Conservation (phyloP, 1,140 invertebrate genomes). For the Oscheius sp. region DNA sequence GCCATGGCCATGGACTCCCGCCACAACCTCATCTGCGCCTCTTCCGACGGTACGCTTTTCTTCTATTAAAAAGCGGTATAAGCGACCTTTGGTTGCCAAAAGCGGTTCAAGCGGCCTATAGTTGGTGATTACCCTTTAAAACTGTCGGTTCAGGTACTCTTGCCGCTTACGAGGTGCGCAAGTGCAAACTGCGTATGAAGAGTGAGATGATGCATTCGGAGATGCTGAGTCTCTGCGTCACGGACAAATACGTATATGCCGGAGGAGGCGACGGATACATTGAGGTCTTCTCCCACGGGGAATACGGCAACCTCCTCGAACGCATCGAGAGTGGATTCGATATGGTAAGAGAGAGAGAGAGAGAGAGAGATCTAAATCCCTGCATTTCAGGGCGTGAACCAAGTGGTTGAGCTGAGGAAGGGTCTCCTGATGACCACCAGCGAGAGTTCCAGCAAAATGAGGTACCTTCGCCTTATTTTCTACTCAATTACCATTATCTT, state of each 20-base stretch:
- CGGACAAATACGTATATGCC: slow-evolving; percentile 32
- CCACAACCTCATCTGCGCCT: slow-evolving; percentile 27
- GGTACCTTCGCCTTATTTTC: background rate
- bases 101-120: too few relatives aligned
- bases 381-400: slow-evolving; percentile 2
- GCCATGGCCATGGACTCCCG: slow-evolving; percentile 18
- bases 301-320: slow-evolving; percentile 40
- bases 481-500: slow-evolving; percentile 21
- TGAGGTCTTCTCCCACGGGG: slow-evolving; percentile 33
- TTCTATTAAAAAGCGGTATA: too few relatives aligned
- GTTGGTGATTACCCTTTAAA: too few relatives aligned
- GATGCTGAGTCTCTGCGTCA: slow-evolving; percentile 26
- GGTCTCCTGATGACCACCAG: slow-evolving; percentile 9
- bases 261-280: slow-evolving; percentile 27
- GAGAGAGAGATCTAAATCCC: background rate
- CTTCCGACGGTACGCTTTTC: slow-evolving; percentile 34
- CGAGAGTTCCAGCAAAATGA: slow-evolving; percentile 19
- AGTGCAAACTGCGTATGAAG: slow-evolving; percentile 22
- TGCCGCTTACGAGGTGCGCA: slow-evolving; percentile 28
- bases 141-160: too few relatives aligned
- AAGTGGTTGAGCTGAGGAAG: slow-evolving; percentile 11
- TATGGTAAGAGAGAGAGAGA: background rate
- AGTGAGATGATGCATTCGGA: slow-evolving; percentile 36
- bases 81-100: too few relatives aligned
- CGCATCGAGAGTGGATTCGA: slow-evolving; percentile 30